Evolutionary conservation across 37 sponge, comb jelly and placozoan species (phyloP).

Genomic region (Chondrilla cf. caribensis): DNA sequence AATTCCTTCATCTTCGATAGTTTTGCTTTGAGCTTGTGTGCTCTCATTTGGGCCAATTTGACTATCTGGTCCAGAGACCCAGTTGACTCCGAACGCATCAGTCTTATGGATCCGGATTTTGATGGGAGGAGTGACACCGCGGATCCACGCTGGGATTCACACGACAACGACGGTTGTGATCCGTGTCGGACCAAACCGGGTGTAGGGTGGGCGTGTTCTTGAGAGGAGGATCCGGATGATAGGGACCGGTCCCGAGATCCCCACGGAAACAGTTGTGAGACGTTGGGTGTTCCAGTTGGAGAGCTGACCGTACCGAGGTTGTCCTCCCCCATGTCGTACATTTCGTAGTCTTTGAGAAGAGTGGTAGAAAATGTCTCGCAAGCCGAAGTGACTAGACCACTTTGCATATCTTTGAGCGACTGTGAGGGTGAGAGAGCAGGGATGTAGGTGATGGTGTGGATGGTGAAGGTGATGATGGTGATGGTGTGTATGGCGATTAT

Average conservation of each 20-base stretch:
- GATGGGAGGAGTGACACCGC: neutral
- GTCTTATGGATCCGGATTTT: neutral
- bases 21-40: neutral
- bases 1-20: slow-evolving; percentile 9
- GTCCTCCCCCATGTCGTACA: neutral
- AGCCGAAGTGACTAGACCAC: slow-evolving; percentile 46
- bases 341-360: slow-evolving; percentile 13
- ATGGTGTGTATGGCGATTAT: no score
- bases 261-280: slow-evolving; percentile 5
- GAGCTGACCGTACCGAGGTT: slow-evolving; percentile 2
- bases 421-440: neutral
- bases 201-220: neutral
- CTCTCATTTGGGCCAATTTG: neutral
- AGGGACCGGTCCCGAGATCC: neutral
- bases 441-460: neutral
- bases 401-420: slow-evolving; percentile 59
- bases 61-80: neutral
- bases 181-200: neutral
- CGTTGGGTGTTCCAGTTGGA: neutral
- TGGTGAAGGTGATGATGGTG: no score
- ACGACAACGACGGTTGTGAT: neutral
- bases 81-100: neutral
- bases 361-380: slow-evolving; percentile 60
- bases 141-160: neutral
- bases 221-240: slow-evolving; percentile 15